phyloP scores from a whole-genome alignment of 2,113 vertebrate species.

The Gallinago undulata region DNA sequence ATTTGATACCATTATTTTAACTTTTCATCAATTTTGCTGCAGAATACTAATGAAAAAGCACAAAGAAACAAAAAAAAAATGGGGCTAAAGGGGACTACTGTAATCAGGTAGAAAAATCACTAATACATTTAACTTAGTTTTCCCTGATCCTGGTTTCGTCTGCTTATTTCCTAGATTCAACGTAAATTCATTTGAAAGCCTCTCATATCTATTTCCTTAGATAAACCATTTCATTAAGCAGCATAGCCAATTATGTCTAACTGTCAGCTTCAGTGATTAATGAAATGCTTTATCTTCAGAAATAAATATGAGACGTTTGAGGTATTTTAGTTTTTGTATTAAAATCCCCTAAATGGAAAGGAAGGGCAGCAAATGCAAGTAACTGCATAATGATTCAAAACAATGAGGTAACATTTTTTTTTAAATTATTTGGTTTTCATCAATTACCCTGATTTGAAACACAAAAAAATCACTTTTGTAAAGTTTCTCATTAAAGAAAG shows the following conservation, averaged over 20 bases:
- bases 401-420: not conserved
- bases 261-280: not conserved
- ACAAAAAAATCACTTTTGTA: not conserved
- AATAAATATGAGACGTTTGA: not conserved
- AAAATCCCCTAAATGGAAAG: not conserved
- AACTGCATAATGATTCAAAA: not conserved
- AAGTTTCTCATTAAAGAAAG: not conserved
- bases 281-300: not conserved
- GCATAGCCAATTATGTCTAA: not conserved
- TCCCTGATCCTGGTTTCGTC: not conserved
- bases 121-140: not conserved
- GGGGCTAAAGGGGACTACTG: not conserved
- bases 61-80: not conserved
- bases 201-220: slow-evolving; percentile 11
- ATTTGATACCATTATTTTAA: not conserved
- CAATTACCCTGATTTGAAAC: not conserved
- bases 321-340: not conserved
- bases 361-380: not conserved
- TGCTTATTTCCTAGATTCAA: not conserved
- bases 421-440: not conserved
- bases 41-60: not conserved
- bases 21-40: not conserved
- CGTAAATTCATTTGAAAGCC: not conserved
- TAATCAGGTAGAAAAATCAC: not conserved
- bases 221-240: slow-evolving; percentile 27